Evolutionary conservation across 2,888 invertebrate genomes (phyloP).

Genomic region (Alsophila aescularia): DNA sequence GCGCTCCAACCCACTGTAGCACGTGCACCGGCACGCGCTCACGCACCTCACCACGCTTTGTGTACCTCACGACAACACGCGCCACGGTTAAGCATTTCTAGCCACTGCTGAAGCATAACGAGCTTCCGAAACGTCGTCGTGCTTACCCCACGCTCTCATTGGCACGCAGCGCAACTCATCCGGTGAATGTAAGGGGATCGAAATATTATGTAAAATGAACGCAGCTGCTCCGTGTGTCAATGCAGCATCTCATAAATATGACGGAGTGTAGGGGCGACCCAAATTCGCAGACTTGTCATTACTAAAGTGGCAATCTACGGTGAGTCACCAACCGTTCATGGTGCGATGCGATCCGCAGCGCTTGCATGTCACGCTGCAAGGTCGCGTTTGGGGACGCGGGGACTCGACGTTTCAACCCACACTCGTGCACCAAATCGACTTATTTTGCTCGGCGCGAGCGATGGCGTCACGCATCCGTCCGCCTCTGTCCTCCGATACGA

Average conservation of each 20-base stretch:
- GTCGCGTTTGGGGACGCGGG: too few species aligned
- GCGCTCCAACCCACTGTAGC: too few species aligned
- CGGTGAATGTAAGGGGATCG: too few species aligned
- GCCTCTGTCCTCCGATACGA: constrained; percentile 26
- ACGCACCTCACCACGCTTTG: too few species aligned
- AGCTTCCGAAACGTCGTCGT: too few species aligned
- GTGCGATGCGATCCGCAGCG: neutral
- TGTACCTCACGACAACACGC: too few species aligned
- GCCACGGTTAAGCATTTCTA: too few species aligned
- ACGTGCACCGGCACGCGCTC: too few species aligned
- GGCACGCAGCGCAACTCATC: too few species aligned
- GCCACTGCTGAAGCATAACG: too few species aligned
- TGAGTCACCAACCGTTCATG: constrained; percentile 4
- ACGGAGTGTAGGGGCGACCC: neutral
- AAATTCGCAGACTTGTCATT: constrained; percentile 16
- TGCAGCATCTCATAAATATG: neutral
- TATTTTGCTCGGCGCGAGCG: neutral
- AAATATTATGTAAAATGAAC: neutral
- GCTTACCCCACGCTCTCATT: too few species aligned
- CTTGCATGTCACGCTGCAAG: neutral
- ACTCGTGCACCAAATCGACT: neutral
- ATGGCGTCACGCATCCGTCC: constrained; percentile 27
- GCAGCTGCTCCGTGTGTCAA: neutral
- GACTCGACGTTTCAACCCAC: too few species aligned
- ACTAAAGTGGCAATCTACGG: constrained; percentile 9